Evolutionary conservation across 2,113 vertebrate genomes (phyloP), one percentile per base, ranked within the genome.

Genomic region (Clarias macrocephalus): DNA sequence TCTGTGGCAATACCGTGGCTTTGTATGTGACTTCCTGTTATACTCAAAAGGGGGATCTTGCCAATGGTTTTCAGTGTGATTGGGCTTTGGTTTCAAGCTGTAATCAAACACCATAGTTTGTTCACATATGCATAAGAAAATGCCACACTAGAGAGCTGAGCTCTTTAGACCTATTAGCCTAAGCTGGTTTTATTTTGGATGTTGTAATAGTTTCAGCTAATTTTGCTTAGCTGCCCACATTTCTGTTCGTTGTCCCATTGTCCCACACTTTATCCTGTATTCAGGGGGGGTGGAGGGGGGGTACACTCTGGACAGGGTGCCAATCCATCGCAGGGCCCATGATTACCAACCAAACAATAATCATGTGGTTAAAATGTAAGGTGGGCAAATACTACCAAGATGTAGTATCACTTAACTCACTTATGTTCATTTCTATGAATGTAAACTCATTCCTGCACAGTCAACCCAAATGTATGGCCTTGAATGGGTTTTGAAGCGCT

Each of bases 81-180:
- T 4, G n/a, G 15, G n/a, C 37, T 72, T 62, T n/a, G n/a, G 21
- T 80, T 80, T 82, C 85, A 62, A 42, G 60, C 72, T 86, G 42
- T 73, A 87, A 80, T 19, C 3, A 25, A 73, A 87, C 56, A 42
- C 60, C 62, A 13, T 66, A 66, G 77, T 75, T 85, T 86, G 85
- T 86, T 86, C 48, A 80, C 63, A 52, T 65, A 86, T 86, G 85
- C 48, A 25, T 80, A 37, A 85, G 75, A 66, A 86, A 86, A 70
- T 65, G 63, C n/a, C 75, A 86, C 59, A 86, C 19, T 25, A 33
- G 62, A 7, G 48, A 68, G 62, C 37, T 37, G 28, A 66, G 48
- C n/a, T 54, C 21, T 52, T 76, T 52, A 76, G 42, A 54, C 73
- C 33, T 76, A 33, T 80, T 80, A 59, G 54, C n/a, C n/a, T 30